Conservation (phyloP, 2,888 invertebrate species). For the Cosmopolites sordidus region DNA sequence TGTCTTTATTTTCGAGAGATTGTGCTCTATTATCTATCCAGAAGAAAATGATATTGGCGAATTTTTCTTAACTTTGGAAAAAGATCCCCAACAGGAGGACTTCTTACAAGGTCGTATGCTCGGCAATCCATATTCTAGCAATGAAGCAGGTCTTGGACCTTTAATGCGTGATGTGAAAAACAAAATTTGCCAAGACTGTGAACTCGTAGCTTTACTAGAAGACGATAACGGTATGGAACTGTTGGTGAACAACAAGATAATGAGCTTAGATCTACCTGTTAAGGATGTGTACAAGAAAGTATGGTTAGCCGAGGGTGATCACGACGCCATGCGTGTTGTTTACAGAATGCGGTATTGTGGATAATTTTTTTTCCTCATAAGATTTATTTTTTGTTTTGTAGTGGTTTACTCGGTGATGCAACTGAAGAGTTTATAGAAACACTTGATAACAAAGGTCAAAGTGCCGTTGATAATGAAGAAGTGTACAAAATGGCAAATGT, state of each 20-base stretch:
- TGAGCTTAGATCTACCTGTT: conserved; percentile 92
- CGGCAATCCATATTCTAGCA: conserved; percentile 94
- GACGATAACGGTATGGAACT: conserved; percentile 99
- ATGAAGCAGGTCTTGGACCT: conserved; percentile 91
- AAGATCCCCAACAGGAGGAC: conserved; percentile 98
- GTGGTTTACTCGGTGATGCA: conserved; percentile 95
- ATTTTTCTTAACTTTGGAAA: conserved; percentile 93
- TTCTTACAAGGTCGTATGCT: conserved; percentile 93
- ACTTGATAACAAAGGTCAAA: conserved; percentile 79
- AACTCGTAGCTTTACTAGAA: conserved; percentile 93
- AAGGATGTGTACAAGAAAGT: conserved; percentile 84
- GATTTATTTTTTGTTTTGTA: conserved; percentile 5
- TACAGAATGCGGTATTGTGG: conserved; percentile 74
- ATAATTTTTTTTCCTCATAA: background rate
- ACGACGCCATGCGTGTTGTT: conserved; percentile 94
- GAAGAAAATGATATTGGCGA: conserved; percentile 97
- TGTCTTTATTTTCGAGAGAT: conserved; percentile 94
- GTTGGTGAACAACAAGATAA: conserved; percentile 96
- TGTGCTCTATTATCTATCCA: conserved; percentile 95
- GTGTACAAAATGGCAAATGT: conserved; percentile 88
- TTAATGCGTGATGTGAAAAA: conserved; percentile 98
- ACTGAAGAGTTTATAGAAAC: conserved; percentile 98
- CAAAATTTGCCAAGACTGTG: conserved; percentile 97
- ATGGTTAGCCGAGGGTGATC: conserved; percentile 88
- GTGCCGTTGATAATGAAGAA: conserved; percentile 88